phyloP scores from a whole-genome alignment of 2,888 invertebrate species.

The Formica aserva region DNA sequence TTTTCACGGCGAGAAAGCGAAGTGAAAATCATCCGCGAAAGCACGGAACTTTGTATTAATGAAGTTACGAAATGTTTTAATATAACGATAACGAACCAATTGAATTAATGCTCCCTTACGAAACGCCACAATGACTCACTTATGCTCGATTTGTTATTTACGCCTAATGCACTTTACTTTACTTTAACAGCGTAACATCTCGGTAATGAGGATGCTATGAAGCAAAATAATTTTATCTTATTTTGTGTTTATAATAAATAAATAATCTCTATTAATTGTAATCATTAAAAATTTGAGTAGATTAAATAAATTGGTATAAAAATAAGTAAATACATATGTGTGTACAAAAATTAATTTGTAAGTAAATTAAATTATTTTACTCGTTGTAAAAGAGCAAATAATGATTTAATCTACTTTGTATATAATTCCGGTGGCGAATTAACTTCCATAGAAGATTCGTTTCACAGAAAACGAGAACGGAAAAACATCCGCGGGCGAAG shows the following conservation, averaged over 20 bases:
- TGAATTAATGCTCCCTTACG: conserved; percentile 21
- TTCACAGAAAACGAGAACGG: conserved; percentile 31
- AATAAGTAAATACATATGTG: not conserved
- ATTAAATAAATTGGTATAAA: not conserved
- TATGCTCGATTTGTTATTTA: not conserved
- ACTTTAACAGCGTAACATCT: conserved; percentile 7
- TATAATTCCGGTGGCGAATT: not conserved
- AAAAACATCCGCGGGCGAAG: conserved; percentile 25
- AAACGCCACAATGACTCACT: conserved; percentile 3
- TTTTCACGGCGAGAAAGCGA: conserved; percentile 46
- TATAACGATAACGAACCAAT: conserved; percentile 39
- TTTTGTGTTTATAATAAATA: not conserved
- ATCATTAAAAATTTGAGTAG: not conserved
- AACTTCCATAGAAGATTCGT: not conserved
- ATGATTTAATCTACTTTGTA: not conserved
- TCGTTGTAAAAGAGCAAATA: not conserved
- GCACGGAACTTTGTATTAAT: conserved; percentile 41
- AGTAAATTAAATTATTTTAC: not conserved
- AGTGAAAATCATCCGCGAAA: conserved; percentile 52
- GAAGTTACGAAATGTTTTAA: conserved; percentile 46
- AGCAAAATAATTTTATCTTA: not conserved
- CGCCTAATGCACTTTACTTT: not conserved
- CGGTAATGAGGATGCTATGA: not conserved
- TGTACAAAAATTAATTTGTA: not conserved
- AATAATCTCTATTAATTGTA: not conserved